phyloP scores from a whole-genome alignment of 2,113 vertebrate genomes.

The Gambusia affinis region DNA sequence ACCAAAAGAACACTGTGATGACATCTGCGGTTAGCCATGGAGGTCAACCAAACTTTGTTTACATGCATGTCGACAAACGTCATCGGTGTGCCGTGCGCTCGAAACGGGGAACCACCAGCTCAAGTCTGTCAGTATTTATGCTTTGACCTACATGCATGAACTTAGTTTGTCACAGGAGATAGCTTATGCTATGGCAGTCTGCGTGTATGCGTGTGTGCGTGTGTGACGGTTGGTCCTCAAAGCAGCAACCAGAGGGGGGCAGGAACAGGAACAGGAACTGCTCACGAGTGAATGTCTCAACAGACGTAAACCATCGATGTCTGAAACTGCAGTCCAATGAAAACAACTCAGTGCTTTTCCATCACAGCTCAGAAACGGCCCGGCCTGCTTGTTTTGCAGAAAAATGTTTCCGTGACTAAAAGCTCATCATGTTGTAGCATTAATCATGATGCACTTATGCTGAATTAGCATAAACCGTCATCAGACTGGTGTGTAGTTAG shows the following conservation, averaged over 20 bases:
- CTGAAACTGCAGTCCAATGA: slow-evolving; percentile 20
- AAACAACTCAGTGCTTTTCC: slow-evolving; percentile 36
- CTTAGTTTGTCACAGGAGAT: slow-evolving; percentile 29
- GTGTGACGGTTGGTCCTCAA: slow-evolving; percentile 41
- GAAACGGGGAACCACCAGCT: slow-evolving; percentile 65
- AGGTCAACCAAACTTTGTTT: slow-evolving; percentile 65
- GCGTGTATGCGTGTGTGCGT: slow-evolving; percentile 1
- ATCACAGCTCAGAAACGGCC: slow-evolving; percentile 3
- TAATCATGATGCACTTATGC: background rate
- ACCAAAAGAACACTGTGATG: slow-evolving; percentile 29
- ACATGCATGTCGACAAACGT: slow-evolving; percentile 51
- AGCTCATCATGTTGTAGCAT: background rate
- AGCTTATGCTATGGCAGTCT: slow-evolving; percentile 26
- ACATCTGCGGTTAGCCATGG: slow-evolving; percentile 50
- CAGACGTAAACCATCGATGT: slow-evolving; percentile 49
- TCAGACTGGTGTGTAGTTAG: background rate
- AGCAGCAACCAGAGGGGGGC: slow-evolving; percentile 17
- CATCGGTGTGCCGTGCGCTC: slow-evolving; percentile 12
- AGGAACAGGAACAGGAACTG: slow-evolving; percentile 73
- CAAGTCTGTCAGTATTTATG: slow-evolving; percentile 39
- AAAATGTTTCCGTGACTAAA: background rate
- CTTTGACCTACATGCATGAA: slow-evolving; percentile 67
- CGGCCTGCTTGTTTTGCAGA: background rate
- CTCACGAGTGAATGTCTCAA: slow-evolving; percentile 57
- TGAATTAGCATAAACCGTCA: background rate